Percentiles rank a stretch among this genome's conserved stretches.
Conservation (phyloP, 1,140 invertebrate species). For the Diploscapter pachys region DNA sequence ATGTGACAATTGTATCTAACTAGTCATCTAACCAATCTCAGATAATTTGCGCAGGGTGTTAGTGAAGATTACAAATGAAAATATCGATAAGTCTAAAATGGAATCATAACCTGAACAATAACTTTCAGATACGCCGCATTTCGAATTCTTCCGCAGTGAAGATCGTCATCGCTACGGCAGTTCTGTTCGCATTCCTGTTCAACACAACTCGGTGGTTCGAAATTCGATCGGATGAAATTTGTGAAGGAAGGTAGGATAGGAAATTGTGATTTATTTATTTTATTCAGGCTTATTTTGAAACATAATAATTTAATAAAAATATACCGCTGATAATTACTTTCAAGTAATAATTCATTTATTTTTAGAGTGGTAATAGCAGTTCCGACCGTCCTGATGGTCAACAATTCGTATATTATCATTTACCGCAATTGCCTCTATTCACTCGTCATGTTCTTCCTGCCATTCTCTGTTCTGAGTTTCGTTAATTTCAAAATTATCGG, state of each 20-base stretch:
- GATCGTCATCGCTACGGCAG: constrained; percentile 21
- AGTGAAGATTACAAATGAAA: too few relatives aligned
- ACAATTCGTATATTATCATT: constrained; percentile 18
- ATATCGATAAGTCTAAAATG: too few relatives aligned
- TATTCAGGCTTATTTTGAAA: too few relatives aligned
- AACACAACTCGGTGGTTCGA: constrained; percentile 35
- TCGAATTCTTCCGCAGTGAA: constrained; percentile 28
- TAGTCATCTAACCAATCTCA: too few relatives aligned
- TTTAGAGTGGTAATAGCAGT: constrained; percentile 6
- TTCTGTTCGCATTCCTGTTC: constrained; percentile 34
- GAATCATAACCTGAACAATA: too few relatives aligned
- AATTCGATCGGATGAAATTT: background rate
- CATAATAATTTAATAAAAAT: too few relatives aligned
- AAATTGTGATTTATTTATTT: too few relatives aligned
- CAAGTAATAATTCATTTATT: too few relatives aligned
- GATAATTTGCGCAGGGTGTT: too few relatives aligned
- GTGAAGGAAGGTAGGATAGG: too few relatives aligned
- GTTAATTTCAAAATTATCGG: constrained; percentile 31
- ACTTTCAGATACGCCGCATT: constrained; percentile 31
- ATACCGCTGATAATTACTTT: too few relatives aligned
- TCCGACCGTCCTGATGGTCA: constrained; percentile 28
- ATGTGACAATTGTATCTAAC: too few relatives aligned
- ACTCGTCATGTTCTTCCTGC: constrained; percentile 37
- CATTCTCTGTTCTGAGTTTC: constrained; percentile 25
- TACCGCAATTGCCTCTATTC: constrained; percentile 31